A percentile compares a stretch with the other conserved stretches of the same genome.
Evolutionary conservation across 1,140 invertebrate genomes (phyloP).

Genomic region (Teleopsis dalmanni): DNA sequence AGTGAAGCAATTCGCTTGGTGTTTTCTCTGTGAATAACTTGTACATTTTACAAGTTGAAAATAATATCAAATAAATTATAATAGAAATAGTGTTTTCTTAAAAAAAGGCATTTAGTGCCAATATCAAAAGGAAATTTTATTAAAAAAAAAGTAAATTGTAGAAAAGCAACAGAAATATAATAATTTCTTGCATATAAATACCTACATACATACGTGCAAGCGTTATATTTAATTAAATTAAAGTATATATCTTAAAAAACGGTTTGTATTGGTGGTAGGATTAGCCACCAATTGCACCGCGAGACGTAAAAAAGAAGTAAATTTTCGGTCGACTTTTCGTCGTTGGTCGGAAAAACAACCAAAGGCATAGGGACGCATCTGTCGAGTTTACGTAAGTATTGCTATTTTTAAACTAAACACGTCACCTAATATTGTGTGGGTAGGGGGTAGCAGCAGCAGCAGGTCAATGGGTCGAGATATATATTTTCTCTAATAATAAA

Average conservation of each 20-base stretch:
- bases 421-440: too few relatives aligned
- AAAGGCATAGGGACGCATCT: too few relatives aligned
- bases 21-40: slow-evolving; percentile 5
- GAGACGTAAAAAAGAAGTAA: too few relatives aligned
- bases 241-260: background rate
- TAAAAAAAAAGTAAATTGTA: background rate
- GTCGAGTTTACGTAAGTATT: too few relatives aligned
- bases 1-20: slow-evolving; percentile 2
- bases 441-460: too few relatives aligned
- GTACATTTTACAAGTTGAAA: background rate
- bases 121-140: background rate
- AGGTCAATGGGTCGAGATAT: too few relatives aligned
- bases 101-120: slow-evolving; percentile 1
- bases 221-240: background rate
- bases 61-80: background rate
- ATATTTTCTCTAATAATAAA: too few relatives aligned
- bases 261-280: too few relatives aligned
- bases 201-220: background rate
- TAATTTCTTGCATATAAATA: background rate
- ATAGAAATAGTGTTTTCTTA: background rate
- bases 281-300: too few relatives aligned
- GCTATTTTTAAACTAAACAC: too few relatives aligned
- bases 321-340: too few relatives aligned
- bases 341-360: too few relatives aligned
- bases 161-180: background rate